Evolutionary conservation across 2,113 vertebrate genomes (phyloP), one percentile per base, ranked within the genome.

Genomic region (Hippoglossus stenolepis): DNA sequence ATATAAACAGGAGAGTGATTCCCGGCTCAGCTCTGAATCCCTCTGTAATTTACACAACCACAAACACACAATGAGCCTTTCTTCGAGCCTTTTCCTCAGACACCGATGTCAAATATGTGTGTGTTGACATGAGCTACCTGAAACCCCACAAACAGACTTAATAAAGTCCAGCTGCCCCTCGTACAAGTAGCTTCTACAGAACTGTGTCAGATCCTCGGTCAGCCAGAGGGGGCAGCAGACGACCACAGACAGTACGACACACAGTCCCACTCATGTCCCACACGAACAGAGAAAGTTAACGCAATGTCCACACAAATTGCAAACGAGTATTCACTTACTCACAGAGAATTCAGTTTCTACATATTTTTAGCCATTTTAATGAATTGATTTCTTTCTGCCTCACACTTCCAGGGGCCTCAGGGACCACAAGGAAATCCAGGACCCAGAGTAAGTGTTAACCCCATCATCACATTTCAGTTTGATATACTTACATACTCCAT

Each of bases 341-440:
- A 51, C 9, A 20, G 13, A 31, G 6, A 10, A 35, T 35, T 5
- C 9, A 38, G 40, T 45, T 23, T 17, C 2, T 13, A 2, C 21
- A 24, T 59, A 0, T 18, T 47, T 58, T 56, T n/a, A 14, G 2
- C 13, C 17, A 51, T 75, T 18, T 66, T 81, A 66, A 73, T 2
- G 10, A 24, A 1, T 28, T 28, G 28, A 70, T 26, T 10, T 66
- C 5, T 51, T 5, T 82, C 15, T 80, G 28, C 72, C 28, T 80
- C 47, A 24, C 86, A 89, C 31, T 92, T 82, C 53, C 83, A 99
- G 98, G 98, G 98, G 49, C 97, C 96, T 81, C 96, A 95, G 91
- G 98, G 98, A 86, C 95, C 92, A 53, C 93, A 82, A 73, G 98
- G 98, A 73, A 94, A 82, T 81, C 94, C 96, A 83, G 98, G 98